phyloP scores from a whole-genome alignment of 2,888 invertebrate genomes.

The Cataglyphis albicans region DNA sequence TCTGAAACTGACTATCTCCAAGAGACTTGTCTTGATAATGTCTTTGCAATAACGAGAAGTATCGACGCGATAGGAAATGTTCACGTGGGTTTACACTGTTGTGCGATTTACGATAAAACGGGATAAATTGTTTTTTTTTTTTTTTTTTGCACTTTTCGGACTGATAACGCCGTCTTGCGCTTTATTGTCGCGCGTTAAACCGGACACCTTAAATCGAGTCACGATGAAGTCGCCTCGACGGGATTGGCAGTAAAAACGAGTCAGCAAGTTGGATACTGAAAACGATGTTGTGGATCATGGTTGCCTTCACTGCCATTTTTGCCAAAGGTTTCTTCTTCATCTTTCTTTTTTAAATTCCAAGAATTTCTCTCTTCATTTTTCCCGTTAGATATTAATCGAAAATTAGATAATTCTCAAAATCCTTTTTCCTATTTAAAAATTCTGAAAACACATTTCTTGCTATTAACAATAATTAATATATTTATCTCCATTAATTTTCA shows the following conservation, averaged over 20 bases:
- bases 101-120: slow-evolving; percentile 44
- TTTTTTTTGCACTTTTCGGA: slow-evolving; percentile 51
- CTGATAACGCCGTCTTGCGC: slow-evolving; percentile 45
- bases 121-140: slow-evolving; percentile 52
- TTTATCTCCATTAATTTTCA: neutral
- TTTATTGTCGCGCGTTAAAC: slow-evolving; percentile 50
- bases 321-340: neutral
- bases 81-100: slow-evolving; percentile 2
- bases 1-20: neutral
- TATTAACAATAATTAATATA: neutral
- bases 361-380: slow-evolving; percentile 8
- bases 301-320: neutral
- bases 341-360: slow-evolving; percentile 17
- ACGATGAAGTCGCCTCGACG: slow-evolving; percentile 19
- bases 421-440: neutral
- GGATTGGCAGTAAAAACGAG: slow-evolving; percentile 43
- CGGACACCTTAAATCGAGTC: slow-evolving; percentile 44
- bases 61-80: neutral
- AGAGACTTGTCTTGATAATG: neutral
- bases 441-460: neutral
- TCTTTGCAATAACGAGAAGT: slow-evolving; percentile 10
- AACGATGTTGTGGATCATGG: slow-evolving; percentile 22
- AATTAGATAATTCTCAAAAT: neutral
- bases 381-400: neutral
- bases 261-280: slow-evolving; percentile 22